These are phyloP conservation scores for Thymallus thymallus DNA, from an alignment of 2,113 vertebrate species.

Conservation along the genomic window DNA sequence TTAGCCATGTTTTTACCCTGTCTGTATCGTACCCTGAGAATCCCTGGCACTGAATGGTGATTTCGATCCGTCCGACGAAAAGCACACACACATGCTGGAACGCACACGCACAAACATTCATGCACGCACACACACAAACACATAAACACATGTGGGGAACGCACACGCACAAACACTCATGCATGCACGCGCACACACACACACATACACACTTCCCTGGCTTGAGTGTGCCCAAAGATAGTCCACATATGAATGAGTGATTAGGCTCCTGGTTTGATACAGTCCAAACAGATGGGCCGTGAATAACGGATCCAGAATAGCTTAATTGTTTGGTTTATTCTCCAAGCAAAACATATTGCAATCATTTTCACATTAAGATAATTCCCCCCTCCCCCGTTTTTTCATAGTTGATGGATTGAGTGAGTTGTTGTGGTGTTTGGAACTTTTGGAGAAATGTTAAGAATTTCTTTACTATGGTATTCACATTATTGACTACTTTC, in stretches of 20 bases:
- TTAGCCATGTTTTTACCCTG: slow-evolving; percentile 28
- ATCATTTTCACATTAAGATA: slow-evolving; percentile 55
- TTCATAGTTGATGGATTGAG: too few species aligned
- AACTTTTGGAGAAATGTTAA: too few species aligned
- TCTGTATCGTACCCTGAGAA: slow-evolving; percentile 25
- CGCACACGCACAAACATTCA: slow-evolving; percentile 11
- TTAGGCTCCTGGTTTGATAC: slow-evolving; percentile 49
- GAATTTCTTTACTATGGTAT: too few species aligned
- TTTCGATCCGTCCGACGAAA: slow-evolving; percentile 29
- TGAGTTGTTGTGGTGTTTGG: too few species aligned
- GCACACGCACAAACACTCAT: slow-evolving; percentile 11
- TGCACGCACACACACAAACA: too few species aligned
- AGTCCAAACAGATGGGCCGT: slow-evolving; percentile 57
- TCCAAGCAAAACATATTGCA: slow-evolving; percentile 71
- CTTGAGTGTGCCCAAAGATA: slow-evolving; percentile 37
- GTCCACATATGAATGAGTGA: slow-evolving; percentile 49
- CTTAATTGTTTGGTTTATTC: slow-evolving; percentile 58
- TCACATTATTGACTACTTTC: too few species aligned
- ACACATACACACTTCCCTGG: slow-evolving; percentile 15
- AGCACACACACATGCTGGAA: too few species aligned
- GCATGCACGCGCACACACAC: too few species aligned
- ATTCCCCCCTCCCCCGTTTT: background rate
- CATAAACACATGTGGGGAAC: too few species aligned
- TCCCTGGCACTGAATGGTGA: slow-evolving; percentile 46
- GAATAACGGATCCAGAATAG: slow-evolving; percentile 44